phyloP scores from a whole-genome alignment of 1,140 invertebrate species.

The Zaprionus kolodkinae region DNA sequence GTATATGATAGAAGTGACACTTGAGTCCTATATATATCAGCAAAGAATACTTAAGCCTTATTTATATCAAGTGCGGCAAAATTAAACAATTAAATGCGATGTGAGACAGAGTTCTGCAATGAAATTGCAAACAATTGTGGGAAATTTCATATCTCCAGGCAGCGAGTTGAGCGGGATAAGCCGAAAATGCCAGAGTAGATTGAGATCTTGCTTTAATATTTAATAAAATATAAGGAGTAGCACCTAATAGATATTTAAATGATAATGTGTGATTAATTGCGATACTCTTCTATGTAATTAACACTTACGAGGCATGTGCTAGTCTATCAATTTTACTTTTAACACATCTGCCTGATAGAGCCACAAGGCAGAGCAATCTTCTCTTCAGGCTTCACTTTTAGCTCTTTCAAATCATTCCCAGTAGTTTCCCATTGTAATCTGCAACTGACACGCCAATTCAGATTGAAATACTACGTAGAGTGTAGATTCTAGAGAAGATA shows the following conservation, averaged over 20 bases:
- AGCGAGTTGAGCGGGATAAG: neutral
- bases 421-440: slow-evolving; percentile 11
- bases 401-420: slow-evolving; percentile 24
- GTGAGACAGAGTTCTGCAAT: neutral
- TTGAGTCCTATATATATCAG: slow-evolving; percentile 2
- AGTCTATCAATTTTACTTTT: slow-evolving; percentile 2
- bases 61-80: slow-evolving; percentile 11
- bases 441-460: slow-evolving; percentile 73
- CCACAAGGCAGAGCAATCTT: slow-evolving; percentile 8
- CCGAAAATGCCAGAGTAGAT: neutral
- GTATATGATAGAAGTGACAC: slow-evolving; percentile 6
- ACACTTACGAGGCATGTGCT: neutral
- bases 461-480: neutral
- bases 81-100: slow-evolving; percentile 11
- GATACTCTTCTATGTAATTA: neutral
- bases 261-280: neutral
- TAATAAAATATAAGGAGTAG: neutral
- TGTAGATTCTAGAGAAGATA: neutral
- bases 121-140: neutral
- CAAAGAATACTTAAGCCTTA: slow-evolving; percentile 5
- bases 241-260: neutral
- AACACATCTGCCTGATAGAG: neutral
- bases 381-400: neutral
- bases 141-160: neutral
- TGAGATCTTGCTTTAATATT: neutral